A percentile compares a stretch with the other conserved stretches of the same genome.
Evolutionary conservation across 2,888 invertebrate species (phyloP).

Genomic region (Imbricaverruca yamaguchii): DNA sequence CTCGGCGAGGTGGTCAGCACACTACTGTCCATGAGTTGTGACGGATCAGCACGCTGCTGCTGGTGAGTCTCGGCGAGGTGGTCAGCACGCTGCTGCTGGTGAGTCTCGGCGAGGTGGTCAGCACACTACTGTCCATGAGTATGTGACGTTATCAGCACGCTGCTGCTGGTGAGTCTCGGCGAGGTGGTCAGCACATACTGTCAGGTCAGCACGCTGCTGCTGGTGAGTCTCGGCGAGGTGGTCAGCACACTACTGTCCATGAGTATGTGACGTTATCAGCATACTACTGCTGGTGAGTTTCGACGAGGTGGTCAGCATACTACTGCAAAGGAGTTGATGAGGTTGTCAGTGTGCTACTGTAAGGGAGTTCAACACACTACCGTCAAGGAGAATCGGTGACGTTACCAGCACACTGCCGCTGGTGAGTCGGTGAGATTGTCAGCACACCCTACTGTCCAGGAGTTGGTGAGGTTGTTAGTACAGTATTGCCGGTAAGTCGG

Average conservation of each 20-base stretch:
- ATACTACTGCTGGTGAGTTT: not conserved
- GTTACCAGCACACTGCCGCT: not conserved
- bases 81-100: not conserved
- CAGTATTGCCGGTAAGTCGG: too few species aligned
- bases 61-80: not conserved
- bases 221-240: too few species aligned
- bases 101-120: not conserved
- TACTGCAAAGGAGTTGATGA: not conserved
- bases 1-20: not conserved
- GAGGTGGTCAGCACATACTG: not conserved
- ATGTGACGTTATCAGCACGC: too few species aligned
- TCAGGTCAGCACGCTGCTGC: too few species aligned
- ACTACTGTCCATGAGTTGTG: too few species aligned
- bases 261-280: not conserved
- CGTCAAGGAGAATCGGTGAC: not conserved
- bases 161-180: too few species aligned
- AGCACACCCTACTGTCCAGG: too few species aligned
- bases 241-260: too few species aligned
- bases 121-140: not conserved
- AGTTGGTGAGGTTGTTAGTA: too few species aligned
- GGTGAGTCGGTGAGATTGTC: too few species aligned
- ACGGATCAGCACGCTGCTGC: too few species aligned
- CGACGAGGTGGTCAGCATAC: not conserved
- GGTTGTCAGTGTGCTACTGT: not conserved
- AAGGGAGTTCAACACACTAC: not conserved